Evolutionary conservation across 2,888 invertebrate genomes (phyloP), one percentile per base, ranked within the genome.

Genomic region (Clepsis dumicolana): DNA sequence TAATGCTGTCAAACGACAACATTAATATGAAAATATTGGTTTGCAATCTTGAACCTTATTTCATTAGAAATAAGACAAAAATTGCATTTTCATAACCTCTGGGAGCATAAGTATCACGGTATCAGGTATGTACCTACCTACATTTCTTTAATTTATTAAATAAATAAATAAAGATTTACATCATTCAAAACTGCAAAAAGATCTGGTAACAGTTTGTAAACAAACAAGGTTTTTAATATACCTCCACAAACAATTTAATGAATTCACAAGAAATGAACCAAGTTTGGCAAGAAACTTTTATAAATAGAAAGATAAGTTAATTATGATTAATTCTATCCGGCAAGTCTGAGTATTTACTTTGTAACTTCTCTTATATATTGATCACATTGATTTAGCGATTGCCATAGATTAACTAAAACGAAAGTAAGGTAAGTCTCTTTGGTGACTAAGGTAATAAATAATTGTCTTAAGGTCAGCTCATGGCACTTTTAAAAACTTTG

Each of bases 371-470:
- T 44, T 38, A 14, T 1, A 7, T 48, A 21, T 12, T 48, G 21
- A 21, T 10, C 21, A 21, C 8, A 18, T 21, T 21, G 0, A 0
- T 48, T 48, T 48, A 21, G 14, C 32, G 14, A 24, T 38, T n/a
- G 8, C 57, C 38, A 57, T n/a, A 21, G 41, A 48, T 21, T 48
- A 21, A 63, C 32, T 53, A 27, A 44, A 38, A 53, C 53, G 54
- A 50, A 38, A 25, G 7, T 21, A 38, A 35, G n/a, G 38, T 27
- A 18, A 8, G 35, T 48, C 38, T 56, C 66, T 67, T 67, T 67
- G 67, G 67, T 67, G 63, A 67, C 62, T 56, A 18, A 25, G 12
- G n/a, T 57, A 38, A 4, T 27, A 24, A 54, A 59, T 29, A 41
- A 24, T 18, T n/a, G 24, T 52, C n/a, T 18, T 41, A 16, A 14